Evolutionary conservation across 2,113 vertebrate genomes (phyloP).

Genomic region (Tragelaphus imberbis): DNA sequence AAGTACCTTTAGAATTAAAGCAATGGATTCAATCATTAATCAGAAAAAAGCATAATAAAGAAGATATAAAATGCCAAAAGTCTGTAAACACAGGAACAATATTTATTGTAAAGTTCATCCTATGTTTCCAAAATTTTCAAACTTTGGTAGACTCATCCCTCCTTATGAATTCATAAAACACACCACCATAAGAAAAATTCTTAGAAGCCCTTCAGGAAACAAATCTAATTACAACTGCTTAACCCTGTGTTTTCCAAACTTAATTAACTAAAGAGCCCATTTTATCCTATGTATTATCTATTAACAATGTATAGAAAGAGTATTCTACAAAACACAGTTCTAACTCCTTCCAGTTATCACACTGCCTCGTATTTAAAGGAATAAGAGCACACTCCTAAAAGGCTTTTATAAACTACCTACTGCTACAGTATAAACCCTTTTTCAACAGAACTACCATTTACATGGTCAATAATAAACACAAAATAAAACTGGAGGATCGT

Average conservation of each 20-base stretch:
- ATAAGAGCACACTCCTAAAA: not conserved
- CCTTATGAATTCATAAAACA: not conserved
- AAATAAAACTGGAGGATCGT: not conserved
- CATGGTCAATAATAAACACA: not conserved
- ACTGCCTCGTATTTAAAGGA: not conserved
- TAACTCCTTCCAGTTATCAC: not conserved
- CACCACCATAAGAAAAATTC: not conserved
- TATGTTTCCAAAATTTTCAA: not conserved
- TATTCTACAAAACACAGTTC: not conserved
- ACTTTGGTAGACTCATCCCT: not conserved
- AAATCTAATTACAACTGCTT: not conserved
- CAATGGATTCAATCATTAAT: not conserved
- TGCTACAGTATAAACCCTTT: not conserved
- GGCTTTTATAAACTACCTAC: not conserved
- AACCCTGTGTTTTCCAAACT: not conserved
- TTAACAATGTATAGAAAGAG: not conserved
- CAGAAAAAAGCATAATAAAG: not conserved
- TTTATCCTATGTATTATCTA: not conserved
- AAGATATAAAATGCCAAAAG: not conserved
- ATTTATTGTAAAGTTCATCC: not conserved
- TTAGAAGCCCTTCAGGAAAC: not conserved
- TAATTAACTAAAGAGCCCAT: not conserved
- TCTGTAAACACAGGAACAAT: not conserved
- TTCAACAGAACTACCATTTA: not conserved
- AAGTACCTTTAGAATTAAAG: slow-evolving; percentile 34